Conservation (phyloP, 2,797 vertebrate species). For the Malacoraja senta region DNA sequence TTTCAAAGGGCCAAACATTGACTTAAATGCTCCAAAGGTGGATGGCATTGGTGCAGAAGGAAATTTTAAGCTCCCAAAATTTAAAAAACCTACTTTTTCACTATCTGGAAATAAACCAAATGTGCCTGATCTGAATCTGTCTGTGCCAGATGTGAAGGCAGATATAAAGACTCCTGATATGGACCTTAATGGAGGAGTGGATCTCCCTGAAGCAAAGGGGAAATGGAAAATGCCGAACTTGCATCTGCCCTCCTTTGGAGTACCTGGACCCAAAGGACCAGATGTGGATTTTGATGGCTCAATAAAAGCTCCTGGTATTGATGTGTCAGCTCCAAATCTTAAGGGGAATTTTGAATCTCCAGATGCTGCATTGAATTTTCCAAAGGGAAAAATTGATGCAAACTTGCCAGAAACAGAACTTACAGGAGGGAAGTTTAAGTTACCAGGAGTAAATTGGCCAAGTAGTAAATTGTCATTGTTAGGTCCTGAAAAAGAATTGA, state of each 20-base stretch:
- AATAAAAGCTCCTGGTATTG: constrained; percentile 41
- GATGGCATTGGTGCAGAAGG: constrained; percentile 47
- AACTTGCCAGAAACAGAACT: constrained; percentile 3
- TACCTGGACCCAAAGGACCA: constrained; percentile 40
- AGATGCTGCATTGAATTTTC: constrained; percentile 42
- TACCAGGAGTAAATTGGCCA: not conserved
- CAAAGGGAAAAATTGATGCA: constrained; percentile 30
- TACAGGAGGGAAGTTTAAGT: not conserved
- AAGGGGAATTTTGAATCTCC: constrained; percentile 41
- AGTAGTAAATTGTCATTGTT: not conserved
- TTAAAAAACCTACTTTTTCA: constrained; percentile 40
- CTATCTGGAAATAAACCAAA: constrained; percentile 21
- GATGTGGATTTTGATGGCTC: constrained; percentile 41
- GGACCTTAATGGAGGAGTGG: constrained; percentile 25
- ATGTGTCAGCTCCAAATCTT: constrained; percentile 41
- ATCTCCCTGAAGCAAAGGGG: constrained; percentile 6
- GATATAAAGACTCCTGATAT: constrained; percentile 40
- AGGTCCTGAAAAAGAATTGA: not conserved
- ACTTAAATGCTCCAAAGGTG: constrained; percentile 46
- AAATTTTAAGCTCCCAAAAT: constrained; percentile 51
- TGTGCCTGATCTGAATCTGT: constrained; percentile 41
- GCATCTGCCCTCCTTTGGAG: not conserved
- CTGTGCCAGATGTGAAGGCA: constrained; percentile 44
- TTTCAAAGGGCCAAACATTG: constrained; percentile 44
- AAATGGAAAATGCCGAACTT: constrained; percentile 7